Evolutionary conservation across 2,888 invertebrate species (phyloP).

Genomic region (Yponomeuta evonymella): DNA sequence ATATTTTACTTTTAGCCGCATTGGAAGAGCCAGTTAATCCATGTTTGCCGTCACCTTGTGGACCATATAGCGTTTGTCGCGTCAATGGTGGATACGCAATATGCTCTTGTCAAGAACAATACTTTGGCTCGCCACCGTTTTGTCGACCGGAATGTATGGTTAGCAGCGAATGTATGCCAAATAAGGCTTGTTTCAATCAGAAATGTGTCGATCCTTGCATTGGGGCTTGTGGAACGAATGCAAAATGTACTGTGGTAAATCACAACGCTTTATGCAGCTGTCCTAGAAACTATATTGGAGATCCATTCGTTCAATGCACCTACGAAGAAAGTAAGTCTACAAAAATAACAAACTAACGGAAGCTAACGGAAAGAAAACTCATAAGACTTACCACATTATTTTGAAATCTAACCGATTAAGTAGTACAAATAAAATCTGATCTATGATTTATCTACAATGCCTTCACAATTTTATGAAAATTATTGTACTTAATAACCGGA

Average conservation of each 20-base stretch:
- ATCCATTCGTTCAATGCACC: slow-evolving; percentile 86
- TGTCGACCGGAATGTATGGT: slow-evolving; percentile 89
- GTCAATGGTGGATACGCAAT: slow-evolving; percentile 83
- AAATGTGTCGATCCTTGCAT: slow-evolving; percentile 89
- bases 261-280: slow-evolving; percentile 93
- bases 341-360: slow-evolving; percentile 15
- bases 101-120: slow-evolving; percentile 86
- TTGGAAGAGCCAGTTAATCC: slow-evolving; percentile 67
- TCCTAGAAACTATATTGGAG: slow-evolving; percentile 83
- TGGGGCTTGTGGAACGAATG: slow-evolving; percentile 88
- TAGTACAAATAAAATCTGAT: too few relatives aligned
- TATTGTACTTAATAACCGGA: too few relatives aligned
- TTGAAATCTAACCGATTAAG: background rate
- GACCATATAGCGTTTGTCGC: slow-evolving; percentile 87
- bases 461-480: too few relatives aligned
- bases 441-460: too few relatives aligned
- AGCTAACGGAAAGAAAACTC: slow-evolving; percentile 13
- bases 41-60: slow-evolving; percentile 83
- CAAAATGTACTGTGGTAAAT: slow-evolving; percentile 88
- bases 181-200: slow-evolving; percentile 86
- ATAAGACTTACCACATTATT: background rate
- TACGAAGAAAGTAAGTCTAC: slow-evolving; percentile 80
- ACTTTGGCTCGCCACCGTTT: slow-evolving; percentile 85
- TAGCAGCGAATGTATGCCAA: slow-evolving; percentile 88
- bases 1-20: slow-evolving; percentile 44